Evolutionary conservation across 2,113 vertebrate species (phyloP).

Genomic region (Erinaceus europaeus): DNA sequence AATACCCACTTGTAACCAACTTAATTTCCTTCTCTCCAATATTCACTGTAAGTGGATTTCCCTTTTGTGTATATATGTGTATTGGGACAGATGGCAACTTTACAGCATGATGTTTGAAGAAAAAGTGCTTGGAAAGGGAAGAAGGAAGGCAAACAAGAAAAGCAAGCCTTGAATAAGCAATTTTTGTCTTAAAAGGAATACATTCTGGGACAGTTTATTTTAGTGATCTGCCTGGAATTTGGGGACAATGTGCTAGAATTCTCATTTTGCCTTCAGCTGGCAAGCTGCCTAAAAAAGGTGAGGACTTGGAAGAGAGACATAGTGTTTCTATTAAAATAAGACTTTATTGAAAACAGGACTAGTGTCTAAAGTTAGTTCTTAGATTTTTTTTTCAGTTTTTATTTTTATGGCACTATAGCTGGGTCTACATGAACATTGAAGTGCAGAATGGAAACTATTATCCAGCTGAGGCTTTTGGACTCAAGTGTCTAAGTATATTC

Average conservation of each 20-base stretch:
- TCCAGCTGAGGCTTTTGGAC: background rate
- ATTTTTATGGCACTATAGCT: slow-evolving; percentile 65
- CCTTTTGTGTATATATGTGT: slow-evolving; percentile 73
- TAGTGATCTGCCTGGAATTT: slow-evolving; percentile 77
- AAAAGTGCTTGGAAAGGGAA: slow-evolving; percentile 68
- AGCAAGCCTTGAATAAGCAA: slow-evolving; percentile 75
- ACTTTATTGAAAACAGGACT: slow-evolving; percentile 72
- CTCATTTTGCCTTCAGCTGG: slow-evolving; percentile 63
- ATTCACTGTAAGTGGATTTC: slow-evolving; percentile 72
- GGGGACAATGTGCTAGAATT: slow-evolving; percentile 78
- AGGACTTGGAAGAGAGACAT: slow-evolving; percentile 49
- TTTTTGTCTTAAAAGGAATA: slow-evolving; percentile 76
- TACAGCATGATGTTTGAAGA: slow-evolving; percentile 72
- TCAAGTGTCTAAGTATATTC: slow-evolving; percentile 54
- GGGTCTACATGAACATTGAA: slow-evolving; percentile 43
- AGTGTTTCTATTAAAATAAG: slow-evolving; percentile 77
- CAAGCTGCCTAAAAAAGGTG: slow-evolving; percentile 64
- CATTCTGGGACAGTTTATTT: slow-evolving; percentile 77
- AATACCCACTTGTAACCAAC: slow-evolving; percentile 51
- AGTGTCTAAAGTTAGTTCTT: slow-evolving; percentile 63
- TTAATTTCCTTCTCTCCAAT: slow-evolving; percentile 66
- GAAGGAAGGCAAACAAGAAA: slow-evolving; percentile 76
- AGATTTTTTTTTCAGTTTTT: background rate
- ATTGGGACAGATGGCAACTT: slow-evolving; percentile 76
- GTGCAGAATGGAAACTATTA: slow-evolving; percentile 62